phyloP scores from a whole-genome alignment of 2,113 vertebrate species.

The Carollia perspicillata region DNA sequence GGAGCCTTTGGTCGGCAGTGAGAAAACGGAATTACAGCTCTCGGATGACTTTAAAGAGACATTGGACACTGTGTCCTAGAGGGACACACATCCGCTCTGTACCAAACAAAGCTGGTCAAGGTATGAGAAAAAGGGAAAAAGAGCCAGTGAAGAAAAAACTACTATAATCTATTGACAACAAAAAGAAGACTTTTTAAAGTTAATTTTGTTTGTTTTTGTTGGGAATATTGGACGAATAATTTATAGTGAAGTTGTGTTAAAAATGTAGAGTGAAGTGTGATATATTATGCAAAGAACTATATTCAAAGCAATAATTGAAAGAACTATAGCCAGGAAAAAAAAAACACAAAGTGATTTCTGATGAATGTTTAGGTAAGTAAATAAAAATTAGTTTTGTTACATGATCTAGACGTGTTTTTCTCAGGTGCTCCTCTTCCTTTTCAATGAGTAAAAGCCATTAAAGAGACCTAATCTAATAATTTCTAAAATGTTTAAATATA shows the following conservation, averaged over 20 bases:
- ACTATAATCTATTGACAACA: neutral
- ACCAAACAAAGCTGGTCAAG: neutral
- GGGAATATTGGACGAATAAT: neutral
- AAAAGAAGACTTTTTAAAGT: neutral
- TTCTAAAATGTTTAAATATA: neutral
- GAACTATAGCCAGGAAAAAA: neutral
- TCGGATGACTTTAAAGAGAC: neutral
- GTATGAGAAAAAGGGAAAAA: neutral
- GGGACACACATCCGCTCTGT: neutral
- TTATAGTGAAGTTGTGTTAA: neutral
- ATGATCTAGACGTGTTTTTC: neutral
- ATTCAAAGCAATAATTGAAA: neutral
- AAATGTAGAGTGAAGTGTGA: neutral
- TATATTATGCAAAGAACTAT: neutral
- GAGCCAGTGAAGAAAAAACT: neutral
- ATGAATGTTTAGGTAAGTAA: constrained; percentile 8
- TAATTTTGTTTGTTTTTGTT: neutral
- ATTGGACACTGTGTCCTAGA: neutral
- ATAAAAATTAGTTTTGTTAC: neutral
- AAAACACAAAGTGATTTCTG: neutral
- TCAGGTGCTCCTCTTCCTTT: neutral
- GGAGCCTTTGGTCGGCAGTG: neutral
- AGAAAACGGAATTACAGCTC: neutral
- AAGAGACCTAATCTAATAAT: neutral
- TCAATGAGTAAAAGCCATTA: neutral